Conservation (phyloP, 2,888 invertebrate species). For the Aplocera efformata region DNA sequence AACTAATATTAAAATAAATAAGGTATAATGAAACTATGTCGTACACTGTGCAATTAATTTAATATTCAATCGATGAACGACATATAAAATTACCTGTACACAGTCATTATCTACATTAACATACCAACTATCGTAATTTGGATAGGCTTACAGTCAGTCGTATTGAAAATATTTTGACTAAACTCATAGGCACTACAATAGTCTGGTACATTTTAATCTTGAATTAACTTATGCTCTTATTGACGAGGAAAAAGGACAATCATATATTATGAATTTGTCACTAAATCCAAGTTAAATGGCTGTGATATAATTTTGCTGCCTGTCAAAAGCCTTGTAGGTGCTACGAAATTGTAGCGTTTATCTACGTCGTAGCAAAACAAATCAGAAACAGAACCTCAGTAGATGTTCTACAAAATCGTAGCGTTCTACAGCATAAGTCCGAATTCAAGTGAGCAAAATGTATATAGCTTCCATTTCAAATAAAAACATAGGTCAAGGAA, state of each 20-base stretch:
- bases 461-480: background rate
- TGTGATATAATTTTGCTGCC: too few relatives aligned
- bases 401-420: conserved; percentile 11
- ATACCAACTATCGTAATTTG: conserved; percentile 43
- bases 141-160: conserved; percentile 53
- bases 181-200: conserved; percentile 24
- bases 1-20: too few relatives aligned
- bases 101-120: conserved; percentile 43
- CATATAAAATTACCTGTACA: conserved; percentile 71
- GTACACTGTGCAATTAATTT: conserved; percentile 54
- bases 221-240: too few relatives aligned
- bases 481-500: conserved; percentile 1
- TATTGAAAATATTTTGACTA: conserved; percentile 37
- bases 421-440: conserved; percentile 11
- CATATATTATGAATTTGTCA: too few relatives aligned
- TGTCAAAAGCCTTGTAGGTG: too few relatives aligned
- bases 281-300: too few relatives aligned
- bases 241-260: background rate
- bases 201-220: background rate
- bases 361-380: background rate
- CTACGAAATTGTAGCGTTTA: background rate
- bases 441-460: background rate
- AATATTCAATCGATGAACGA: conserved; percentile 64
- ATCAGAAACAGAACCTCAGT: too few relatives aligned
- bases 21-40: conserved; percentile 28